Conservation (phyloP, 2,113 vertebrate species). For the Dasyurus viverrinus region DNA sequence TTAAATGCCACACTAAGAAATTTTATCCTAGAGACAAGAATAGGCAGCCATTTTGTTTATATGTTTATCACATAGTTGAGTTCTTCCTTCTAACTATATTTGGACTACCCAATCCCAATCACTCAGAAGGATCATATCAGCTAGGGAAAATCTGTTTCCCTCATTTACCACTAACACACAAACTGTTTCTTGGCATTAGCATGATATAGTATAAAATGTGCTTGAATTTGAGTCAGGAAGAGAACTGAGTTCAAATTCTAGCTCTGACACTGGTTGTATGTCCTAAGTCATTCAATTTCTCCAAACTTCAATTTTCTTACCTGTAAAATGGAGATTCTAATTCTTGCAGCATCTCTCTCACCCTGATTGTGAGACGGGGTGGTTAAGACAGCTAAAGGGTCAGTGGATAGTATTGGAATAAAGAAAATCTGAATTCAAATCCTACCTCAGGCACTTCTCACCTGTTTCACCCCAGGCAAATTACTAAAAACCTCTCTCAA, state of each 20-base stretch:
- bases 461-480: neutral
- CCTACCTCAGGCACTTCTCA: neutral
- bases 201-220: neutral
- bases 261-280: neutral
- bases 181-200: neutral
- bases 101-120: neutral
- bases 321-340: neutral
- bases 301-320: neutral
- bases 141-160: neutral
- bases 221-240: neutral
- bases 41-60: neutral
- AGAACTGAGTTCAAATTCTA: neutral
- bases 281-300: neutral
- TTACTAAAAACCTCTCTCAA: neutral
- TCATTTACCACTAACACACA: neutral
- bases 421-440: neutral
- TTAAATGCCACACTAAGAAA: neutral
- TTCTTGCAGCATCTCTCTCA: neutral
- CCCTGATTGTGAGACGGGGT: neutral
- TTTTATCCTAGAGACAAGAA: neutral
- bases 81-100: neutral
- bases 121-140: rapidly evolving
- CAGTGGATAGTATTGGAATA: neutral
- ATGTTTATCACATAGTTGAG: neutral
- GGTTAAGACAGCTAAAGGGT: neutral